A percentile compares a stretch with the other conserved stretches of the same genome.
These are phyloP conservation scores for Prunella himalayana DNA, from an alignment of 2,113 vertebrate species.

Conservation along the genomic window DNA sequence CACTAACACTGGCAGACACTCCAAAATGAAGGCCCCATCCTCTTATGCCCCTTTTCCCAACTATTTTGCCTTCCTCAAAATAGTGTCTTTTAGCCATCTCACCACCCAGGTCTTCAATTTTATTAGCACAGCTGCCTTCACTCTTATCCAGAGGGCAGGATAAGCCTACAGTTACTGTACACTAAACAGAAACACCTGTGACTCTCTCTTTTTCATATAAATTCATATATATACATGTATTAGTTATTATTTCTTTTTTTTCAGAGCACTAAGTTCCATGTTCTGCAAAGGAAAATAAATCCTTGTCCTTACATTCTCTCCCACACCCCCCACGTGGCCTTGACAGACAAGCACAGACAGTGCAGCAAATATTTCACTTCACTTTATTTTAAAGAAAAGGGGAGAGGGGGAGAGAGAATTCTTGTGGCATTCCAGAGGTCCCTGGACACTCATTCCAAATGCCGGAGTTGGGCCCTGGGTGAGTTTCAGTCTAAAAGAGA, in stretches of 20 bases:
- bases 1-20: background rate
- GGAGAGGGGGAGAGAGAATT: conserved; percentile 66
- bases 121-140: conserved; percentile 68
- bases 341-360: conserved; percentile 51
- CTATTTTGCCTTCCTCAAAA: conserved; percentile 6
- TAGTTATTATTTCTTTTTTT: conserved; percentile 50
- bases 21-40: background rate
- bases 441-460: conserved; percentile 74
- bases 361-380: conserved; percentile 72
- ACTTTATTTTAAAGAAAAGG: conserved; percentile 75
- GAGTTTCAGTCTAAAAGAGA: conserved; percentile 64
- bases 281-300: conserved; percentile 66
- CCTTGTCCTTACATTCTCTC: conserved; percentile 36
- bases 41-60: background rate
- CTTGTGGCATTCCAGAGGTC: conserved; percentile 76
- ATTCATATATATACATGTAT: conserved; percentile 3
- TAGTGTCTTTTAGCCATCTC: conserved; percentile 16
- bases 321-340: conserved; percentile 25
- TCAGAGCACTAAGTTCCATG: conserved; percentile 34
- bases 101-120: conserved; percentile 44
- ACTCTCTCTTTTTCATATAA: conserved; percentile 25
- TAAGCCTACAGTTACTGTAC: conserved; percentile 53
- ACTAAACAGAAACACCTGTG: conserved; percentile 69
- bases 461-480: conserved; percentile 64
- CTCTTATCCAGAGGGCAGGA: conserved; percentile 41